Conservation (phyloP, 2,113 vertebrate species). For the Caranx ignobilis region DNA sequence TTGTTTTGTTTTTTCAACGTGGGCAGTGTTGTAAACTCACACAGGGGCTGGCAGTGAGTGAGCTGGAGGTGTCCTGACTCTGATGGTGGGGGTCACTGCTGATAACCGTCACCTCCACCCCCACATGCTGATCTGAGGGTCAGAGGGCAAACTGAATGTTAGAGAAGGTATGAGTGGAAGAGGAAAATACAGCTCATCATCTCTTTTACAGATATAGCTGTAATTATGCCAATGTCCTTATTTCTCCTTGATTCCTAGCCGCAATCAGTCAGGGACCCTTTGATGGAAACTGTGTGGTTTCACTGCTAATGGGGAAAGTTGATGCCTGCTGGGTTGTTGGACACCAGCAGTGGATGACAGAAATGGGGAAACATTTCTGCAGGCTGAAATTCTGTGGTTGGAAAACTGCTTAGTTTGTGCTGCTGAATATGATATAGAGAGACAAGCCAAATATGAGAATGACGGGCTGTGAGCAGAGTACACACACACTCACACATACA, state of each 20-base stretch:
- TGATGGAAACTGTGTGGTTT: slow-evolving; percentile 76
- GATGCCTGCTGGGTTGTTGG: slow-evolving; percentile 73
- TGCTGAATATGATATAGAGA: slow-evolving; percentile 70
- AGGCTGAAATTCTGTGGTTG: slow-evolving; percentile 77
- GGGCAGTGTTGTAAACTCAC: slow-evolving; percentile 72
- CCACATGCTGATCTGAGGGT: slow-evolving; percentile 89
- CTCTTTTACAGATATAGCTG: slow-evolving; percentile 42
- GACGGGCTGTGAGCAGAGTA: slow-evolving; percentile 32
- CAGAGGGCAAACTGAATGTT: slow-evolving; percentile 66
- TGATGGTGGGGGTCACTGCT: slow-evolving; percentile 91
- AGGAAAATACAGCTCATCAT: slow-evolving; percentile 7
- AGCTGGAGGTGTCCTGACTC: slow-evolving; percentile 91
- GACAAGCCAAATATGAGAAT: slow-evolving; percentile 70
- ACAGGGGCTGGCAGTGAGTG: slow-evolving; percentile 89
- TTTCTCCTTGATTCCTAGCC: slow-evolving; percentile 60
- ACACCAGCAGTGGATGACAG: slow-evolving; percentile 69
- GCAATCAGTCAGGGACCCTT: slow-evolving; percentile 51
- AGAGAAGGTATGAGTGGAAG: slow-evolving; percentile 26
- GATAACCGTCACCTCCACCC: slow-evolving; percentile 89
- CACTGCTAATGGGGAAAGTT: slow-evolving; percentile 73
- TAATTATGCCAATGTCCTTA: slow-evolving; percentile 48
- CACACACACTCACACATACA: slow-evolving; percentile 38
- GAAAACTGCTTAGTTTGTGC: slow-evolving; percentile 78
- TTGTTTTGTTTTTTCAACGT: neutral
- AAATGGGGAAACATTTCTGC: slow-evolving; percentile 77